phyloP scores from a whole-genome alignment of 1,140 invertebrate genomes.

The Tyrophagus putrescentiae region DNA sequence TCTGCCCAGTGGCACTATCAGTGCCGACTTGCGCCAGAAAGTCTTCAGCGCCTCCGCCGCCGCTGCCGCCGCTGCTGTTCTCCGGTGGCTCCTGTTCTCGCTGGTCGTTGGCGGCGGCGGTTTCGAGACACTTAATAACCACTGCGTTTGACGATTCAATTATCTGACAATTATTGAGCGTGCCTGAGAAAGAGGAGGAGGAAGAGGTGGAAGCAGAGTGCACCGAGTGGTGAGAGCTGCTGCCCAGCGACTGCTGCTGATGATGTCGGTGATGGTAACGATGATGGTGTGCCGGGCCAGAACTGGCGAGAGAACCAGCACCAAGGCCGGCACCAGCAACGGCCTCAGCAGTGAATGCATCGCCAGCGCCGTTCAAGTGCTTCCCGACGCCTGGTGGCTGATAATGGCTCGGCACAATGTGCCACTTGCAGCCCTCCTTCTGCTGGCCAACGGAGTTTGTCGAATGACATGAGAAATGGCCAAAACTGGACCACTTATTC shows the following conservation, averaged over 20 bases:
- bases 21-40: neutral
- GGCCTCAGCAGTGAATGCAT: no score
- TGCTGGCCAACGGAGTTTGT: neutral
- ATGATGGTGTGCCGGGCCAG: neutral
- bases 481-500: constrained; percentile 8
- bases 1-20: no score
- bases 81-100: neutral
- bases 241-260: neutral
- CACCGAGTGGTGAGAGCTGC: neutral
- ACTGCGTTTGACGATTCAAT: constrained; percentile 17
- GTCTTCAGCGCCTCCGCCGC: neutral
- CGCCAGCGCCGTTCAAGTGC: neutral
- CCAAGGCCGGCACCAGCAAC: no score
- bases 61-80: no score
- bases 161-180: constrained; percentile 16
- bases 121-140: constrained; percentile 7
- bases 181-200: neutral
- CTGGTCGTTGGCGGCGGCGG: neutral
- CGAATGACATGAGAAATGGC: constrained; percentile 9
- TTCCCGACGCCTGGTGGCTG: neutral
- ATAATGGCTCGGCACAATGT: constrained; percentile 8
- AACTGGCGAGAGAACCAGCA: no score
- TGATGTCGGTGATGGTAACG: constrained; percentile 7
- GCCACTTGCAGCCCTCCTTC: neutral
- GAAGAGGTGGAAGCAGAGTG: no score